Conservation (phyloP, 30 jellyfish, hydroid and myxozoan genomes). For the Turritopsis rubra region DNA sequence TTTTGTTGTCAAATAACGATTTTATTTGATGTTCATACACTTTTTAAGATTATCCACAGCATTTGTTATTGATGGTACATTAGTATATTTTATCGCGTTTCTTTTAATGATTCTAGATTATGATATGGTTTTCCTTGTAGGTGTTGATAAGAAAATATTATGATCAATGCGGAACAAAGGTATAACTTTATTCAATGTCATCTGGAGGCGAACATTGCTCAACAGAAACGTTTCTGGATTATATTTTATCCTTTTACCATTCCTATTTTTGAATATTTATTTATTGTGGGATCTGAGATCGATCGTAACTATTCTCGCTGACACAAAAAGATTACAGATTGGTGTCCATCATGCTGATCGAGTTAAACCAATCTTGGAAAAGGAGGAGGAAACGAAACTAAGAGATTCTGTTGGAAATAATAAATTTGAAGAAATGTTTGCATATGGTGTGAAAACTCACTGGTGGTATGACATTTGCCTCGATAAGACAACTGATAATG, state of each 20-base stretch:
- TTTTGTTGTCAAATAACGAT: background rate
- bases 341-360: background rate
- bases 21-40: background rate
- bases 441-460: background rate
- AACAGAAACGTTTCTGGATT: background rate
- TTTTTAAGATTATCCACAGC: background rate
- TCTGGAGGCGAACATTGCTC: background rate
- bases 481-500: background rate
- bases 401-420: too few species aligned
- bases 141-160: background rate
- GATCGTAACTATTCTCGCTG: background rate
- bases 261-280: too few species aligned
- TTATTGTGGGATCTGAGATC: background rate
- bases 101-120: too few species aligned
- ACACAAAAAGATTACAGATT: background rate
- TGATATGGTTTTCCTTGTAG: too few species aligned
- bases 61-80: too few species aligned
- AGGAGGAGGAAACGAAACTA: too few species aligned
- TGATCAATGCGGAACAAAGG: background rate
- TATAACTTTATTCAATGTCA: background rate
- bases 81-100: too few species aligned
- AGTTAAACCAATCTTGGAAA: too few species aligned
- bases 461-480: constrained; percentile 1
- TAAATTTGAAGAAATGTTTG: background rate
- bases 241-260: background rate